Conservation (phyloP, 2,113 vertebrate genomes). For the Cyanistes caeruleus region DNA sequence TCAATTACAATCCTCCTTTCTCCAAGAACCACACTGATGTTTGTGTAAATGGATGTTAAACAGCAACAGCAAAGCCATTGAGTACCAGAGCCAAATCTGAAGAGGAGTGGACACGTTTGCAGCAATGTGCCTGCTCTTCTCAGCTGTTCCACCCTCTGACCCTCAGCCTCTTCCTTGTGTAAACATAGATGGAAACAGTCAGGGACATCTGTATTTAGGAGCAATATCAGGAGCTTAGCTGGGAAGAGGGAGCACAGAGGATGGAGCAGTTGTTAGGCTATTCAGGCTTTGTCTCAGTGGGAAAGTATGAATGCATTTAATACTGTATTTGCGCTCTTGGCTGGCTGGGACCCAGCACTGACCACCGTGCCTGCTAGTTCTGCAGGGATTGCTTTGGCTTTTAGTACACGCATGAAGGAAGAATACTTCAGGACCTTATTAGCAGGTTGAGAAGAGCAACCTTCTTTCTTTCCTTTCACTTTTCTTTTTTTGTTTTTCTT, state of each 20-base stretch:
- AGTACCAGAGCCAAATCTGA: not conserved
- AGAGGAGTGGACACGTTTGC: conserved; percentile 53
- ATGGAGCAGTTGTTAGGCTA: conserved; percentile 33
- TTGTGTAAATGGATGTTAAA: conserved; percentile 57
- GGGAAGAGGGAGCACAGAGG: conserved; percentile 34
- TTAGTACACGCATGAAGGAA: not conserved
- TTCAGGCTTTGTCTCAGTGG: conserved; percentile 56
- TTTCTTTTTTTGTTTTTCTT: not conserved
- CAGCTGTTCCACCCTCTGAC: not conserved
- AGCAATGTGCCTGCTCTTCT: conserved; percentile 1
- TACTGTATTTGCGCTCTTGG: conserved; percentile 45
- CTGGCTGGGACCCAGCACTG: not conserved
- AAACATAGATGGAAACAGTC: conserved; percentile 43
- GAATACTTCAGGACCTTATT: not conserved
- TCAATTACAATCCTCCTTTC: conserved; percentile 71
- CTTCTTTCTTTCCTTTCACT: not conserved
- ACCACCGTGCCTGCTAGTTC: not conserved
- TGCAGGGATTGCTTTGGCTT: conserved; percentile 23
- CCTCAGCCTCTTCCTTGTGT: conserved; percentile 17
- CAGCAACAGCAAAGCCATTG: conserved; percentile 11
- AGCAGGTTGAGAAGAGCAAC: not conserved
- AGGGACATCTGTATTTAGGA: conserved; percentile 31
- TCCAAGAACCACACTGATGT: conserved; percentile 22
- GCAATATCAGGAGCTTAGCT: conserved; percentile 30
- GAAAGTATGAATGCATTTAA: conserved; percentile 53